Percentiles rank a stretch among this genome's conserved stretches.
phyloP scores from a whole-genome alignment of 2,888 invertebrate species.

The Apamea crenata region DNA sequence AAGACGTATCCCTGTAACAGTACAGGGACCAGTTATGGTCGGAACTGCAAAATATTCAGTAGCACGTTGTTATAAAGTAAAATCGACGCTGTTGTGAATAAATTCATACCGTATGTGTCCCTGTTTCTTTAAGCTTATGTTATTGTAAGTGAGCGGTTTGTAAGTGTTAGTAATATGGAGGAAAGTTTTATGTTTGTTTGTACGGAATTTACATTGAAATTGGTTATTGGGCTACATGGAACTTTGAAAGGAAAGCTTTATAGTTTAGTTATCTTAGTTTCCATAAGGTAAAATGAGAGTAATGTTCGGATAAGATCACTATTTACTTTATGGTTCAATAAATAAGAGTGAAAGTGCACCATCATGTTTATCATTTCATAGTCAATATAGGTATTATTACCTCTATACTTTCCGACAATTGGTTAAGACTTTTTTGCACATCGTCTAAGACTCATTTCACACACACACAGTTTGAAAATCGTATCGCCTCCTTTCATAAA shows the following conservation, averaged over 20 bases:
- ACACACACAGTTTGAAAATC: too few relatives aligned
- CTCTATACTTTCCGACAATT: neutral
- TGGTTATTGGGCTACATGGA: conserved; percentile 4
- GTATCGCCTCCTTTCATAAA: neutral
- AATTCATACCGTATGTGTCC: conserved; percentile 55
- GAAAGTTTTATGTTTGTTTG: conserved; percentile 20
- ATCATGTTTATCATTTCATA: neutral
- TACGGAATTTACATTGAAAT: conserved; percentile 22
- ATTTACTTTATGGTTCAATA: conserved; percentile 7
- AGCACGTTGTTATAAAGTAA: conserved; percentile 68
- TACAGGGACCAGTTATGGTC: conserved; percentile 63
- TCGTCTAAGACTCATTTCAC: too few relatives aligned
- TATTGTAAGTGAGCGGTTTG: conserved; percentile 35
- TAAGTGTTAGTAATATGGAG: conserved; percentile 1
- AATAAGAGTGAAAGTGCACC: conserved; percentile 21
- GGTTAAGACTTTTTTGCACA: neutral
- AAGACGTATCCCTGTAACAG: conserved; percentile 60
- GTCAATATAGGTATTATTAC: neutral
- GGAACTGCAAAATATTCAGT: conserved; percentile 63
- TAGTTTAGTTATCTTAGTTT: neutral
- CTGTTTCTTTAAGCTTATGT: conserved; percentile 51
- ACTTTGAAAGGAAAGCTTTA: conserved; percentile 3
- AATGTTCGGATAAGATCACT: neutral
- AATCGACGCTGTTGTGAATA: conserved; percentile 62
- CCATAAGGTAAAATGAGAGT: neutral